Evolutionary conservation across 2,113 vertebrate genomes (phyloP).

Genomic region (Cheirogaleus medius): DNA sequence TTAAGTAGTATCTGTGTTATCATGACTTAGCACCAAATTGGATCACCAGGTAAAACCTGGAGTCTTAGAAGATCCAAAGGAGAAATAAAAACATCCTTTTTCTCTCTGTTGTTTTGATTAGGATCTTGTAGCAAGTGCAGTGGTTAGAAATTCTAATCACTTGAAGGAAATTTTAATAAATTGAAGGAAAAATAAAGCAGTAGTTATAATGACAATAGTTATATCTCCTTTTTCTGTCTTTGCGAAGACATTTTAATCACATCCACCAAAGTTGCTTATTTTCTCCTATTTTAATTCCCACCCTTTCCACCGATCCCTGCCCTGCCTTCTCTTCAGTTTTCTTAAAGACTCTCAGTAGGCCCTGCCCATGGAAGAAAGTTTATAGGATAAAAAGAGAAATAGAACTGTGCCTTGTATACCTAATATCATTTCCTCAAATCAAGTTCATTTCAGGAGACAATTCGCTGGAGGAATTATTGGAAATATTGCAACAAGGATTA

Average conservation of each 20-base stretch:
- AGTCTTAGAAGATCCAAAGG: background rate
- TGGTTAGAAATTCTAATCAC: background rate
- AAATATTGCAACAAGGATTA: constrained; percentile 41
- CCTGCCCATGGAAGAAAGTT: background rate
- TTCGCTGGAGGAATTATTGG: background rate
- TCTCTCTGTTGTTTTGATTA: background rate
- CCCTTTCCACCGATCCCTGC: fast-evolving
- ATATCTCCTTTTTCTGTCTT: constrained; percentile 46
- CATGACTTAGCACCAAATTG: background rate
- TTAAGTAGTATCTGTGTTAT: background rate
- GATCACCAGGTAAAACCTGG: background rate
- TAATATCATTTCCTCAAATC: constrained; percentile 57
- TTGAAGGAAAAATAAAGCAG: background rate
- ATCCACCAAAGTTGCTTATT: background rate
- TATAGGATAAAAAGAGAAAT: constrained; percentile 26
- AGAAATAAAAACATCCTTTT: background rate
- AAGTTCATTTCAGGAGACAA: constrained; percentile 33
- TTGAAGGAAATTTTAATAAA: background rate
- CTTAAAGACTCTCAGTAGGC: background rate
- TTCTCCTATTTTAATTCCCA: background rate
- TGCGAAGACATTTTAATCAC: background rate
- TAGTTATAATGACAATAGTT: background rate
- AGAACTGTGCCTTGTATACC: background rate
- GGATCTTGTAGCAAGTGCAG: background rate
- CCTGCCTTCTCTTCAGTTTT: background rate